Percentiles rank a stretch among this genome's conserved stretches.
These are phyloP conservation scores for Oryzias woworae DNA, from an alignment of 2,113 vertebrate species.

Conservation along the genomic window DNA sequence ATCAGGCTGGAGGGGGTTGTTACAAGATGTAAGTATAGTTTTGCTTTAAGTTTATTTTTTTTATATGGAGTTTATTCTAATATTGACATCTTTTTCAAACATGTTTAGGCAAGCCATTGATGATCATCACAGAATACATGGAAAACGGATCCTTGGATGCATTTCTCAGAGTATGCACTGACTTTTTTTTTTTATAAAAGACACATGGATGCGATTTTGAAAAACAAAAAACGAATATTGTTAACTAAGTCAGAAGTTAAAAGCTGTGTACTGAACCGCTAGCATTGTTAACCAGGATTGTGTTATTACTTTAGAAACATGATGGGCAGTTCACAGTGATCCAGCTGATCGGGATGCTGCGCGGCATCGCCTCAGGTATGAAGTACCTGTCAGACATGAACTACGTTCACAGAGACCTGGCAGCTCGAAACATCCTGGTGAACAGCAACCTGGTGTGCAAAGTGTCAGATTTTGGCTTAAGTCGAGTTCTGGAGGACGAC, in stretches of 20 bases:
- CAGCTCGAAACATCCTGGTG: slow-evolving; percentile 95
- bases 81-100: neutral
- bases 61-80: neutral
- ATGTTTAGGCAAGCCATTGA: slow-evolving; percentile 90
- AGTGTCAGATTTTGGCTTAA: slow-evolving; percentile 97
- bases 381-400: slow-evolving; percentile 98
- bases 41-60: neutral
- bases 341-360: slow-evolving; percentile 96
- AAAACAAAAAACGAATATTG: neutral
- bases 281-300: slow-evolving; percentile 47
- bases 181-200: neutral
- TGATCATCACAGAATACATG: slow-evolving; percentile 99
- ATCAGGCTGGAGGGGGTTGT: slow-evolving; percentile 79
- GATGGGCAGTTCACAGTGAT: slow-evolving; percentile 97
- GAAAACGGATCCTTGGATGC: slow-evolving; percentile 97
- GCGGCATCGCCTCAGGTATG: slow-evolving; percentile 97
- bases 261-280: neutral
- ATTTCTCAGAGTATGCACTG: slow-evolving; percentile 88
- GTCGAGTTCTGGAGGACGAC: slow-evolving; percentile 94
- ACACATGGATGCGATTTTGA: neutral
- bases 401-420: slow-evolving; percentile 95
- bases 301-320: slow-evolving; percentile 83
- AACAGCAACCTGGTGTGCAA: slow-evolving; percentile 99
- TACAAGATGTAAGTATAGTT: slow-evolving; percentile 71
- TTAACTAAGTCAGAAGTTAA: neutral